A percentile compares a stretch with the other conserved stretches of the same genome.
Conservation (phyloP, 1,140 invertebrate genomes). For the Drosophila subobscura region DNA sequence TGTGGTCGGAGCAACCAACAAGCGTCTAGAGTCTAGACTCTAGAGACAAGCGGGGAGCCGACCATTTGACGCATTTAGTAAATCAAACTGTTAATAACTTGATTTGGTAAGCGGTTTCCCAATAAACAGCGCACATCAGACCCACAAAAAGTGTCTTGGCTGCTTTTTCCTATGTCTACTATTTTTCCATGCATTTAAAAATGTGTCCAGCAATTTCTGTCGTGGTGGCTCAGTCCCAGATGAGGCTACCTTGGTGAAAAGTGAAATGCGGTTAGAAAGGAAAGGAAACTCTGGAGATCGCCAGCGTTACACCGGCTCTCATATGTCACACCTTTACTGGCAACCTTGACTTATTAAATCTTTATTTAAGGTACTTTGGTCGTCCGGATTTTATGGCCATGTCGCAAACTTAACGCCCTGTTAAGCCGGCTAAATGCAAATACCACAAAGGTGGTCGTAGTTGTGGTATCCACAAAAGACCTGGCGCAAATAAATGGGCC, state of each 20-base stretch:
- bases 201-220: constrained; percentile 64
- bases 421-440: constrained; percentile 76
- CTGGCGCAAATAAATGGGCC: constrained; percentile 72
- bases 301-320: neutral
- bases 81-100: constrained; percentile 79
- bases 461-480: constrained; percentile 27
- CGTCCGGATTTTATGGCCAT: constrained; percentile 51
- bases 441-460: constrained; percentile 25
- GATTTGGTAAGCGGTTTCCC: constrained; percentile 77
- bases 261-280: constrained; percentile 76
- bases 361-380: constrained; percentile 23
- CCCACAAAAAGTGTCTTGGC: constrained; percentile 22
- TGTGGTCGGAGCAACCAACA: constrained; percentile 22
- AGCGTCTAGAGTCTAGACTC: constrained; percentile 13
- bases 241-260: constrained; percentile 45
- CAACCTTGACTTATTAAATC: constrained; percentile 76
- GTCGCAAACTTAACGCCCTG: constrained; percentile 78
- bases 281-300: constrained; percentile 43
- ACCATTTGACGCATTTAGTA: constrained; percentile 75
- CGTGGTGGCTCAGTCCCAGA: constrained; percentile 4
- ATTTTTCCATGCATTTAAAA: constrained; percentile 29
- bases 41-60: constrained; percentile 40
- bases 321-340: constrained; percentile 40
- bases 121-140: constrained; percentile 39
- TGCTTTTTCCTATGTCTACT: constrained; percentile 9